Evolutionary conservation across 1,140 invertebrate species (phyloP), one percentile per base, ranked within the genome.

Genomic region (Drosophila pseudoobscura): DNA sequence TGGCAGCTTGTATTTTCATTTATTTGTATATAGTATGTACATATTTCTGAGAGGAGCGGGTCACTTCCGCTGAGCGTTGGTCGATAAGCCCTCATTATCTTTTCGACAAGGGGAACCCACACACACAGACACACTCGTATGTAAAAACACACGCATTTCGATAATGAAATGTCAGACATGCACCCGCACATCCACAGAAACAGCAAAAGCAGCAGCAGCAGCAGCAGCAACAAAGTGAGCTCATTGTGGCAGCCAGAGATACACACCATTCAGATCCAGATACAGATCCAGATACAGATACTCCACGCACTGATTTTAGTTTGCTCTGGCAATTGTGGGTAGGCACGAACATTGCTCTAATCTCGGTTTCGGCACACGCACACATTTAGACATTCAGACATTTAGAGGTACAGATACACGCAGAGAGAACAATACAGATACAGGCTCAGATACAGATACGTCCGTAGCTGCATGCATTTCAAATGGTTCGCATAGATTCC

Each of bases 11-110:
- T 3, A 35, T 35, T 39, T 13, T 11, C 35, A 13, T 13, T 39
- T 39, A 39, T 13, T 39, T 39, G 35, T 39, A 13, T 13, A 26
- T 5, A 26, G 24, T 26, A 26, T 26, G 24, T 26, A 13, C 35
- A 51, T 41, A 24, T 55, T 47, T 24, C 44, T 65, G 22, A n/a
- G n/a, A 8, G 29, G 44, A 74, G 73, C 49, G 52, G 63, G 57
- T 53, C 63, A 54, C 65, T 77, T 77, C 66, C 65, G 63, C 44
- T 15, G 24, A 20, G 22, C 26, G 55, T 41, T 26, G 26, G 31
- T 45, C 57, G 82, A 87, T 87, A 87, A 87, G 82, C 82, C 83
- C 82, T 78, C 78, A 87, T 85, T 85, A 88, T 78, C 83, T 83
- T 88, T 88, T 83, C 61, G 41, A 44, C 50, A 44, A 56, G 49